Evolutionary conservation across 2,888 invertebrate genomes (phyloP), one percentile per base, ranked within the genome.

Genomic region (Ecliptopera silaceata): DNA sequence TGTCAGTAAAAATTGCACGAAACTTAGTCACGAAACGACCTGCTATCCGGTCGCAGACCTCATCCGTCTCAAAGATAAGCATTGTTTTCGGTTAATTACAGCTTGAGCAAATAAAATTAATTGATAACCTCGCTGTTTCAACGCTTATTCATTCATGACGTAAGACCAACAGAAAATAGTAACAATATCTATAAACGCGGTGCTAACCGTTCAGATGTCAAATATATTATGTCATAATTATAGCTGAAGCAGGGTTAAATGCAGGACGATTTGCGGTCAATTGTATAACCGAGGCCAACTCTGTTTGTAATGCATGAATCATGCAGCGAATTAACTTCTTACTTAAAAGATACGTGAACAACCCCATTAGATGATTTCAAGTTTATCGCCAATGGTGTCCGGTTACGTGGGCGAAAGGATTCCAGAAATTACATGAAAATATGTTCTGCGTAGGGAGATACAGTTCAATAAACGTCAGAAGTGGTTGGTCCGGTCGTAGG

Each of bases 231-330:
- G 38, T 32, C 36, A 41, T 46, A 47, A 46, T 48, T 48, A 48
- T 47, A 36, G 38, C 38, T 48, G 45, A 26, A 51, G 39, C 41
- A 42, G 39, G 52, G 38, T 53, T 26, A n/a, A 52, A 53, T 41
- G 45, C 49, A 52, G 56, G 47, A 52, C 77, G 75, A 80, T 78
- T 78, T 74, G 74, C 73, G 69, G 71, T 76, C 77, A 75, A 74
- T 74, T 69, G 60, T 65, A 71, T 66, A 64, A 63, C 66, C 70
- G 74, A 79, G 73, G 77, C 70, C 76, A 73, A 69, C 64, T 71
- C 67, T 68, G 72, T 77, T 74, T 75, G 75, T 79, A 76, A 75
- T 73, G 71, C 69, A 74, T 84, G 82, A 86, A 71, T 83, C 81
- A 85, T 72, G 61, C 61, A 57, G 63, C 65, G 59, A 64, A 63